A percentile compares a stretch with the other conserved stretches of the same genome.
Evolutionary conservation across 2,888 invertebrate genomes (phyloP).

Genomic region (Cheilosia urbana): DNA sequence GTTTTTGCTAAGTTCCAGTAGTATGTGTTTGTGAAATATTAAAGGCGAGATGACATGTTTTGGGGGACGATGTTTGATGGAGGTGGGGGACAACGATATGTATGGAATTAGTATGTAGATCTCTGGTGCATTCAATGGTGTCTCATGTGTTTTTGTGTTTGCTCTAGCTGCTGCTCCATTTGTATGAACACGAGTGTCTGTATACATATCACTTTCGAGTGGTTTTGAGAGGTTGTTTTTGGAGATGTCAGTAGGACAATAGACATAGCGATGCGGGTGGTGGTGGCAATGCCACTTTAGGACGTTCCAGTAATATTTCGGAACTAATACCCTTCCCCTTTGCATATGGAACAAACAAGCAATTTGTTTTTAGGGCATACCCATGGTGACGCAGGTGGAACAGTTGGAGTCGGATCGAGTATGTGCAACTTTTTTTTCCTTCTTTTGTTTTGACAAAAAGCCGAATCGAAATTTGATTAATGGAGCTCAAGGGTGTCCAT

Average conservation of each 20-base stretch:
- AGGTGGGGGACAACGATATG: slow-evolving; percentile 13
- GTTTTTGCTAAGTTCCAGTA: slow-evolving; percentile 21
- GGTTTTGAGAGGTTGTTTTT: slow-evolving; percentile 68
- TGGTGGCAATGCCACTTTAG: slow-evolving; percentile 42
- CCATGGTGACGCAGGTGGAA: slow-evolving; percentile 57
- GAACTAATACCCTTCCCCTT: slow-evolving; percentile 51
- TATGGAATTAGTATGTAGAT: slow-evolving; percentile 34
- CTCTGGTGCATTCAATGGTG: slow-evolving; percentile 52
- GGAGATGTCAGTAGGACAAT: slow-evolving; percentile 70
- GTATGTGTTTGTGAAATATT: slow-evolving; percentile 73
- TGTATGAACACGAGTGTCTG: slow-evolving; percentile 42
- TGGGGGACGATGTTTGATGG: slow-evolving; percentile 14
- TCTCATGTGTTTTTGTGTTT: slow-evolving; percentile 50
- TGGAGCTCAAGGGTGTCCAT: slow-evolving; percentile 57
- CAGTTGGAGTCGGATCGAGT: neutral
- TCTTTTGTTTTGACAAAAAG: slow-evolving; percentile 33
- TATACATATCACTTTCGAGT: slow-evolving; percentile 68
- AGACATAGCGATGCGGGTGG: slow-evolving; percentile 24
- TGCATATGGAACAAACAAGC: slow-evolving; percentile 50
- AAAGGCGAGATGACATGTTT: slow-evolving; percentile 69
- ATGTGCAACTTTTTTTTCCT: neutral
- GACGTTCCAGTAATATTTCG: slow-evolving; percentile 68
- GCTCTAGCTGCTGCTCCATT: slow-evolving; percentile 28
- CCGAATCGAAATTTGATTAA: slow-evolving; percentile 60
- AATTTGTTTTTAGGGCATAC: slow-evolving; percentile 70